Percentiles rank a stretch among this genome's conserved stretches.
Evolutionary conservation across 2,888 invertebrate genomes (phyloP).

Genomic region (Conistra vaccinii): DNA sequence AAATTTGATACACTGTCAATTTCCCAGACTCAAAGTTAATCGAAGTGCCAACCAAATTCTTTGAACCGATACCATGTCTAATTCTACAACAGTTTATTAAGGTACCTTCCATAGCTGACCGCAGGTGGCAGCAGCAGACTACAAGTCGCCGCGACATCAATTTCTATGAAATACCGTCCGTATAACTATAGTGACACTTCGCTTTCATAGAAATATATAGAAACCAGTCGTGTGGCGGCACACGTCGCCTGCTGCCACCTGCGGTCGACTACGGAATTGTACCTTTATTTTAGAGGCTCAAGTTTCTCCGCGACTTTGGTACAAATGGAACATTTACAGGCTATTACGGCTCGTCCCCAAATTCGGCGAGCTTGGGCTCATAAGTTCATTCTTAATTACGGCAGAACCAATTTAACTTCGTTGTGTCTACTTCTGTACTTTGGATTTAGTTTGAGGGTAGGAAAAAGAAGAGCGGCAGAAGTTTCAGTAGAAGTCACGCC

Average conservation of each 20-base stretch:
- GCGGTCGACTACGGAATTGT: too few species aligned
- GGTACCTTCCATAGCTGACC: too few species aligned
- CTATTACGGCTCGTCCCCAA: slow-evolving; percentile 32
- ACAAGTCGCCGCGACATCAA: too few species aligned
- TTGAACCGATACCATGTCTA: not conserved
- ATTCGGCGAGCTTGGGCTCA: slow-evolving; percentile 36
- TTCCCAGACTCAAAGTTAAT: not conserved
- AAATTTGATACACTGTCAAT: not conserved
- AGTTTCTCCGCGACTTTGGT: slow-evolving; percentile 7
- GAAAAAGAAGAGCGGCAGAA: slow-evolving; percentile 1
- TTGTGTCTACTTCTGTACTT: slow-evolving; percentile 17
- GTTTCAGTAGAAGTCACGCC: not conserved
- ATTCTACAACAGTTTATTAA: slow-evolving; percentile 16
- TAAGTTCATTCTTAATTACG: slow-evolving; percentile 59
- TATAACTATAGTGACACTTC: too few species aligned
- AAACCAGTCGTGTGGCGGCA: too few species aligned
- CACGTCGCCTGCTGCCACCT: too few species aligned
- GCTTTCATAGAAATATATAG: too few species aligned
- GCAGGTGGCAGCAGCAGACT: too few species aligned
- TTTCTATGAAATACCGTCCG: too few species aligned
- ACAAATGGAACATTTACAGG: slow-evolving; percentile 21
- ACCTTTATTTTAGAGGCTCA: not conserved
- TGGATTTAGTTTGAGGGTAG: not conserved
- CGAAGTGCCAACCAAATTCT: not conserved
- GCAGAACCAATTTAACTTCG: slow-evolving; percentile 60